Base-by-base conservation (phyloP, 2,113 vertebrate genomes). In the Saguinus midas region DNA sequence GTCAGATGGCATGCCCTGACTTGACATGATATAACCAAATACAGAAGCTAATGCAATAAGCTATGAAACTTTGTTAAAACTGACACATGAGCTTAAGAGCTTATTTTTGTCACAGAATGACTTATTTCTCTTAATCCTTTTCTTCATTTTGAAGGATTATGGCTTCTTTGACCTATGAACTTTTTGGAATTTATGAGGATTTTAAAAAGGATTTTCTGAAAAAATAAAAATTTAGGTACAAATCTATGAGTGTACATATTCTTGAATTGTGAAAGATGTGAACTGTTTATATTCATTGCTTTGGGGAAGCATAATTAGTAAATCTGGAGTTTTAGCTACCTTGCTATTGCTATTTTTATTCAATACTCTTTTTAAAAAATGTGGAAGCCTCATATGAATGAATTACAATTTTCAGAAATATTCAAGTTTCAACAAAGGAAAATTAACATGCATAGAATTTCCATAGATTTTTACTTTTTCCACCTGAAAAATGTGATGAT, bases 71-170 rank as follows among this genome's bases (percentile, higher is more conserved):
- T 73, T 96, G 97, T 96, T 97, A 97, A 98, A 98, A 73, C 1
- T 90, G 92, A 66, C 58, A 43, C 14, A 25, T 78, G 73, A 48
- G 48, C 37, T 90, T 76, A 70, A 90, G 70, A 90, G 55, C 50
- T 96, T 97, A 94, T 43, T 75, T 97, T 97, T 98, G 79, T 95
- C 94, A 96, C 73, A 98, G 55, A 94, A 97, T 98, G 92, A 90
- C 52, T 95, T 86, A 64, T 32, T 96, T 94, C 32, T 91, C 87
- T 92, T 82, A 75, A 85, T 85, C n/a, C 4, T 87, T 79, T 23
- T 87, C 87, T 79, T 92, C 52, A 57, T 94, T 97, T 61, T 90
- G 75, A 16, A 43, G 29, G 25, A 91, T 95, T 92, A 84, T n/a
- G 57, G 12, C 17, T 95, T 94, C 55, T 87, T 94, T 66, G 45